A percentile compares a stretch with the other conserved stretches of the same genome.
These are phyloP conservation scores for Polyodon spathula DNA, from an alignment of 2,113 vertebrate species.

Conservation along the genomic window DNA sequence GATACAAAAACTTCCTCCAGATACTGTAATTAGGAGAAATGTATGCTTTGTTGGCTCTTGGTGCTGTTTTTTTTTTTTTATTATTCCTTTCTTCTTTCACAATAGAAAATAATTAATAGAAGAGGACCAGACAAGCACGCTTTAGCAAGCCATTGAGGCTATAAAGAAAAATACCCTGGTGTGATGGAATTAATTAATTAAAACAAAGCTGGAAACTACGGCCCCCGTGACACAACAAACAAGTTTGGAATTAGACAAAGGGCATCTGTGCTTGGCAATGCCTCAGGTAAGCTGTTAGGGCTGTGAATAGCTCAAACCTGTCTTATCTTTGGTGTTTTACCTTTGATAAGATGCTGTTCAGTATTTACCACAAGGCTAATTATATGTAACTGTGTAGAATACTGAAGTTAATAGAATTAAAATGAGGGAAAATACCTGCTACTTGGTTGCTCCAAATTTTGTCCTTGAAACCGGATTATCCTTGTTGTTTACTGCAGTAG, in stretches of 20 bases:
- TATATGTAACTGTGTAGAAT: too few species aligned
- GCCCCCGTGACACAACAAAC: conserved; percentile 64
- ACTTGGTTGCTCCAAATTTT: too few species aligned
- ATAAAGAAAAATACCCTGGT: conserved; percentile 13
- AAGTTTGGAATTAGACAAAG: conserved; percentile 70
- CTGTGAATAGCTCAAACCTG: not conserved
- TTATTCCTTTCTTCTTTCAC: conserved; percentile 6
- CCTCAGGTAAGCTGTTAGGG: conserved; percentile 77
- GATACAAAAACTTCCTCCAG: too few species aligned
- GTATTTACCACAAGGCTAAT: too few species aligned
- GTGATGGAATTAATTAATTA: conserved; percentile 25
- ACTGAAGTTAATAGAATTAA: too few species aligned
- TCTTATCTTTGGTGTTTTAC: conserved; percentile 2
- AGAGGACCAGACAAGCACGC: conserved; percentile 16
- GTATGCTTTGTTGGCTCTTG: not conserved
- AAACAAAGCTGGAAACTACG: conserved; percentile 66
- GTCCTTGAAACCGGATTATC: too few species aligned
- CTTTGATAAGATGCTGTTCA: too few species aligned
- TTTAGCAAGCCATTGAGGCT: conserved; percentile 19
- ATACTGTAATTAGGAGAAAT: not conserved
- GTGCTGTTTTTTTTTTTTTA: not conserved
- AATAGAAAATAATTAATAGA: conserved; percentile 16
- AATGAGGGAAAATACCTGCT: too few species aligned
- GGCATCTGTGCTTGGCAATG: conserved; percentile 85
- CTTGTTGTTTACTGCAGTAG: too few species aligned